These are phyloP conservation scores for Palaemon carinicauda DNA, from an alignment of 1,140 invertebrate genomes.

Conservation along the genomic window DNA sequence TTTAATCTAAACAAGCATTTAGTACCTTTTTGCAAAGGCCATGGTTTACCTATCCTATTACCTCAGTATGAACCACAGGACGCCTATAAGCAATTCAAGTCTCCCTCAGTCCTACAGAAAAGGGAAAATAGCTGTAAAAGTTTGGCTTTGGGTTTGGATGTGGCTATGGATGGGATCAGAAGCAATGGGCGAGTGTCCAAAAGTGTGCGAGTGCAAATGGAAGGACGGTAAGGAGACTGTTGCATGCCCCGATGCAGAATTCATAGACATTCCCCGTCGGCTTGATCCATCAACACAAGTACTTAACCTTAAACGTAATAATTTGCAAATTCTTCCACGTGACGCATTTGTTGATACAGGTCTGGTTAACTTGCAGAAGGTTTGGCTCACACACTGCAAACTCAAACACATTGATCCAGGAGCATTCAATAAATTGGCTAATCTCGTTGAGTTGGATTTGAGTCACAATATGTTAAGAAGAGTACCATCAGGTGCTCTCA, in stretches of 20 bases:
- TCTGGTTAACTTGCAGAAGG: slow-evolving; percentile 84
- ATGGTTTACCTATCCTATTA: neutral
- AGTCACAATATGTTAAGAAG: slow-evolving; percentile 75
- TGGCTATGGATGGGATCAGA: slow-evolving; percentile 41
- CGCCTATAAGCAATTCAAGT: neutral
- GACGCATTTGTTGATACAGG: slow-evolving; percentile 82
- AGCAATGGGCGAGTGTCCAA: slow-evolving; percentile 71
- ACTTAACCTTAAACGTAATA: slow-evolving; percentile 85
- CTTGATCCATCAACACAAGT: slow-evolving; percentile 71
- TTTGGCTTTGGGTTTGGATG: slow-evolving; percentile 38
- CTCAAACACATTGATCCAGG: slow-evolving; percentile 84
- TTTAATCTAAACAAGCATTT: neutral
- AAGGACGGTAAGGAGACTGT: slow-evolving; percentile 90
- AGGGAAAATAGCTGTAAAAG: slow-evolving; percentile 4
- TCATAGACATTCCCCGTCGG: slow-evolving; percentile 59
- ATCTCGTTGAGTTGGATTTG: slow-evolving; percentile 83
- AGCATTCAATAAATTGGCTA: slow-evolving; percentile 83
- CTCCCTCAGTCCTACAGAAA: slow-evolving; percentile 10
- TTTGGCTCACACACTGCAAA: slow-evolving; percentile 75
- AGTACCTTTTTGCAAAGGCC: neutral
- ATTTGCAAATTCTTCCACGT: slow-evolving; percentile 80
- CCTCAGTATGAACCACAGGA: neutral
- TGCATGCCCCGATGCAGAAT: slow-evolving; percentile 78
- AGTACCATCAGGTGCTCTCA: slow-evolving; percentile 77
- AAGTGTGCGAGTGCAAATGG: slow-evolving; percentile 89